Base-by-base conservation (phyloP, 2,888 invertebrate genomes). In the Drosophila helvetica region DNA sequence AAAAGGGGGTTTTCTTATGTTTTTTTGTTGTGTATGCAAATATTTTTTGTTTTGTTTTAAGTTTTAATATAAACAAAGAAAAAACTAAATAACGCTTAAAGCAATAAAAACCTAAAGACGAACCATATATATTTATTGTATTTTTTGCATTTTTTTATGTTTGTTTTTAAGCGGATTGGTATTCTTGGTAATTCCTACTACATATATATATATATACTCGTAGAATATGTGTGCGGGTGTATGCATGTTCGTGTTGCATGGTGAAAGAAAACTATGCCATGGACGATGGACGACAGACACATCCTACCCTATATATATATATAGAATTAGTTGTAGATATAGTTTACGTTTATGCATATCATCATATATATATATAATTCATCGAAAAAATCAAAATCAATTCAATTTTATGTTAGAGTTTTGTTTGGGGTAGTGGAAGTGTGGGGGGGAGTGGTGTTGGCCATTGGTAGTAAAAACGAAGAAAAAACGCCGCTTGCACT, bases 51-150 rank as follows among this genome's bases (percentile, higher is more conserved):
- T 18, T 53, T 47, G 43, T 45, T 51, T 53, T 69, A 69, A n/a
- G 67, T 76, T 82, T 72, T 77, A 69, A 77, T 73, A 82, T 81
- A 87, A 83, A 79, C 82, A 85, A 85, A 78, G 75, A 85, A 88
- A 77, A 85, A 87, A 86, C 89, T 89, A 88, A 86, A 89, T 86
- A 86, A 86, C 89, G 86, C 89, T 86, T 86, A 86, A 88, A 81
- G 87, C 86, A 88, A 88, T 85, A 88, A 86, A 75, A 87, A 70
- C 75, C 82, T 84, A 78, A 55, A 78, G 80, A 73, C 66, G 58
- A 86, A 77, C 78, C 80, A 73, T 75, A 56, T 80, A 72, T 54
- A 58, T 72, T 57, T 55, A 58, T 65, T 54, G 57, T 73, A 42
- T 71, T 57, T 71, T 70, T 73, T 66, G 55, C 58, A 66, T 65